These are phyloP conservation scores for Dicentrarchus labrax DNA, from an alignment of 2,113 vertebrate genomes.

Conservation along the genomic window DNA sequence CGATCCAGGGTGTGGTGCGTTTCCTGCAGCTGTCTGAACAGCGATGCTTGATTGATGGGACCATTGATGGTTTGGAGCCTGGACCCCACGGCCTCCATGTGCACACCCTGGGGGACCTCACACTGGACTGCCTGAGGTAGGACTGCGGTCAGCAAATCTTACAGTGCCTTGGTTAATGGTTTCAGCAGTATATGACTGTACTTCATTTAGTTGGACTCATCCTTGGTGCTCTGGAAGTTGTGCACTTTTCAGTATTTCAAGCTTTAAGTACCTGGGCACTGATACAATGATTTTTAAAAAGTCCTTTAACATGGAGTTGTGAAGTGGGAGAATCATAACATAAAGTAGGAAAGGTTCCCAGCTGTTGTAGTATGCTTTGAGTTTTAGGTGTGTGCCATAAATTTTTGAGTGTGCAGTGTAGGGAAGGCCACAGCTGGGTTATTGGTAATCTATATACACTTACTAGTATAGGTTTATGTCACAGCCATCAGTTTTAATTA, in stretches of 20 bases:
- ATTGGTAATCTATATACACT: no score
- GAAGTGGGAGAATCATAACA: no score
- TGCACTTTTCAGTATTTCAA: no score
- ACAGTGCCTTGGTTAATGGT: background rate
- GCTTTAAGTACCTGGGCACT: no score
- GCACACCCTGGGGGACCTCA: slow-evolving; percentile 89
- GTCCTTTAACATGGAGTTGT: no score
- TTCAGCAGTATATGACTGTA: background rate
- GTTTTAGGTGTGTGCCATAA: background rate
- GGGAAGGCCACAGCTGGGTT: no score
- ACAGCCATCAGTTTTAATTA: no score
- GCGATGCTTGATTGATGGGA: slow-evolving; percentile 90
- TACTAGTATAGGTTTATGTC: no score
- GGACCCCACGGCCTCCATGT: slow-evolving; percentile 91
- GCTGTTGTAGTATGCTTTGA: background rate
- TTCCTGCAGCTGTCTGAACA: slow-evolving; percentile 89
- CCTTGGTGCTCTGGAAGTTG: background rate
- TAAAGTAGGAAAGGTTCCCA: no score
- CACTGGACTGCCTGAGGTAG: slow-evolving; percentile 87
- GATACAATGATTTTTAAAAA: no score
- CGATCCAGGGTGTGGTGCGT: slow-evolving; percentile 87
- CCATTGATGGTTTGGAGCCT: slow-evolving; percentile 88
- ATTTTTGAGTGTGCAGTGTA: no score
- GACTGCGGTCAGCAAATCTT: background rate
- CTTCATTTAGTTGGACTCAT: background rate